phyloP scores from a whole-genome alignment of 23 tunicate genomes.

The Clavelina lepadiformis region DNA sequence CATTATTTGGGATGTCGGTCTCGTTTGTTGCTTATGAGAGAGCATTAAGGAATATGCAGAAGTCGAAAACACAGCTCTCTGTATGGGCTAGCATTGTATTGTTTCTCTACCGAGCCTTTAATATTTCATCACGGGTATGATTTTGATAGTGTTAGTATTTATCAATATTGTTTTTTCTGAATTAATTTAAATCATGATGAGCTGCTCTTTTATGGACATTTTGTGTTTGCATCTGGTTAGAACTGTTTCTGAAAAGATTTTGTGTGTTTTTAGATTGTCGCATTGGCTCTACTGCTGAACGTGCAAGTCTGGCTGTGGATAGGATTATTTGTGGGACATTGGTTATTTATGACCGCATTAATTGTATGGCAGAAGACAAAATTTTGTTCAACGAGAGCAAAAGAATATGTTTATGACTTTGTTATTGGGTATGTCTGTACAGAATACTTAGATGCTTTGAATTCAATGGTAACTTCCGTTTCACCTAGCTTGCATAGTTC shows the following conservation, averaged over 20 bases:
- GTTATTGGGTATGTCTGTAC: slow-evolving; percentile 55
- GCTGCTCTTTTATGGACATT: no score
- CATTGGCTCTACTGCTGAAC: slow-evolving; percentile 60
- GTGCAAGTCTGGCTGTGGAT: slow-evolving; percentile 58
- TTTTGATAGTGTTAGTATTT: background rate
- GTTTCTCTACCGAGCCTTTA: slow-evolving; percentile 48
- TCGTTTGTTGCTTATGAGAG: slow-evolving; percentile 62
- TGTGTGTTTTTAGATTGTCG: slow-evolving; percentile 56
- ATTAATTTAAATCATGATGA: background rate
- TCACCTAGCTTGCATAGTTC: background rate
- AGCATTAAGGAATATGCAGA: slow-evolving; percentile 43
- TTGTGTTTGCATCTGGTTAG: no score
- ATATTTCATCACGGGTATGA: slow-evolving; percentile 62
- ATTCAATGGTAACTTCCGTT: background rate
- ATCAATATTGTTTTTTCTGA: background rate
- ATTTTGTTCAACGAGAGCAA: slow-evolving; percentile 33
- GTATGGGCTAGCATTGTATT: slow-evolving; percentile 52
- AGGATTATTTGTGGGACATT: slow-evolving; percentile 27
- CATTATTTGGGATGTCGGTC: slow-evolving; percentile 54
- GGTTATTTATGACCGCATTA: slow-evolving; percentile 23
- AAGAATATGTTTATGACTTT: slow-evolving; percentile 46
- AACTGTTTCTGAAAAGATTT: background rate
- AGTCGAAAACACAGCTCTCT: slow-evolving; percentile 49
- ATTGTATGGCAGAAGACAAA: slow-evolving; percentile 37
- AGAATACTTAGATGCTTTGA: background rate